These are phyloP conservation scores for Cotesia chilonis DNA, from an alignment of 1,140 invertebrate genomes.

Conservation along the genomic window DNA sequence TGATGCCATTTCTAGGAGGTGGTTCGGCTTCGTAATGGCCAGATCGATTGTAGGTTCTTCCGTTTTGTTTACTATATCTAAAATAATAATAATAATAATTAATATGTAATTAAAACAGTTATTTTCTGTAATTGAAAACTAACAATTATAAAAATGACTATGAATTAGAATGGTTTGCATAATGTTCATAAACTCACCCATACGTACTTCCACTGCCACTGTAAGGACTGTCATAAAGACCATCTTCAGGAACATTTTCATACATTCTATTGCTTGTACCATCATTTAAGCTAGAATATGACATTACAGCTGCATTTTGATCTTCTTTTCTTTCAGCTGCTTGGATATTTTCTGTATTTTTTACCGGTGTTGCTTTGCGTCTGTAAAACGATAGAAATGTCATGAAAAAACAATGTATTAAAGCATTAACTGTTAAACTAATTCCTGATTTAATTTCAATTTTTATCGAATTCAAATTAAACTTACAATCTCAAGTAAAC, in stretches of 20 bases:
- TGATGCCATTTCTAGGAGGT: conserved; percentile 71
- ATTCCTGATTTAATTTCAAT: conserved; percentile 16
- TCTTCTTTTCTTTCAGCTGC: conserved; percentile 85
- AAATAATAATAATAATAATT: conserved; percentile 14
- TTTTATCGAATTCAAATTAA: conserved; percentile 31
- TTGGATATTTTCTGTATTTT: conserved; percentile 87
- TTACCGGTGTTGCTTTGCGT: conserved; percentile 83
- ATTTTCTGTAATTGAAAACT: no score
- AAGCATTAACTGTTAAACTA: conserved; percentile 14
- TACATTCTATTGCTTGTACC: conserved; percentile 73
- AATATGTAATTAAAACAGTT: no score
- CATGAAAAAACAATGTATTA: conserved; percentile 7
- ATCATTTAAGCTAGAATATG: conserved; percentile 81
- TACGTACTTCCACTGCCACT: conserved; percentile 67
- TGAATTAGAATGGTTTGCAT: conserved; percentile 25
- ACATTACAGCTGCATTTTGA: conserved; percentile 85
- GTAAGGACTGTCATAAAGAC: conserved; percentile 76
- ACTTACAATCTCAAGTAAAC: conserved; percentile 82
- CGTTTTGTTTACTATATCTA: conserved; percentile 69
- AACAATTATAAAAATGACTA: conserved; percentile 29
- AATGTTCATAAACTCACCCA: conserved; percentile 55
- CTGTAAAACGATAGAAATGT: conserved; percentile 57
- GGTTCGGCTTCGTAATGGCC: conserved; percentile 78
- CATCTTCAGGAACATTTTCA: conserved; percentile 78
- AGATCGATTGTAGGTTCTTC: conserved; percentile 68